These are phyloP conservation scores for Otolemur garnettii DNA, from an alignment of 2,113 vertebrate species.

Conservation along the genomic window DNA sequence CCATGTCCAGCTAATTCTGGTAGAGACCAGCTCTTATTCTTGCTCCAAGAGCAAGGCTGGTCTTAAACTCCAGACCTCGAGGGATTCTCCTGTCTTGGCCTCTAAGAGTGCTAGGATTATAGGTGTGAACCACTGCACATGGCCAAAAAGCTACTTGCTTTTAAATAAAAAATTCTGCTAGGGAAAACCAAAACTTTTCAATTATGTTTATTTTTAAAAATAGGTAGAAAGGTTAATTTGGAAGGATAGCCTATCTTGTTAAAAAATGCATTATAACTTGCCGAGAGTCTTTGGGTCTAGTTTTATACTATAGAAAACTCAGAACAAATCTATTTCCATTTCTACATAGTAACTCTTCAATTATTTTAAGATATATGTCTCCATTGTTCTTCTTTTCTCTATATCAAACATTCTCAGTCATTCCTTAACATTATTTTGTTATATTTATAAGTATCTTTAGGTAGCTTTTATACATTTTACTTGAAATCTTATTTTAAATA, in stretches of 20 bases:
- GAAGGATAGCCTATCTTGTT: background rate
- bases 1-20: too few species aligned
- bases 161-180: constrained; percentile 12
- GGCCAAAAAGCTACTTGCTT: background rate
- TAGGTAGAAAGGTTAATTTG: background rate
- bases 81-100: too few species aligned
- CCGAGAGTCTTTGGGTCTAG: background rate
- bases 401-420: background rate
- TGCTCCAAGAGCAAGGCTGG: too few species aligned
- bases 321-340: background rate
- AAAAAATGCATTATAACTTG: background rate
- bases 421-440: constrained; percentile 40
- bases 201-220: background rate
- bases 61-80: too few species aligned
- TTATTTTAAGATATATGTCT: constrained; percentile 5
- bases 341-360: background rate
- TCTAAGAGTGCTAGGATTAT: too few species aligned
- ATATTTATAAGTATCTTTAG: constrained; percentile 37
- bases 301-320: background rate
- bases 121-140: too few species aligned
- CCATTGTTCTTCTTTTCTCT: background rate
- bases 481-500: constrained; percentile 3
- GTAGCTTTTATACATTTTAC: constrained; percentile 10
- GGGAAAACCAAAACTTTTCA: background rate
- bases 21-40: too few species aligned